These are phyloP conservation scores for Canis aureus DNA, from an alignment of 2,113 vertebrate genomes.

Conservation along the genomic window DNA sequence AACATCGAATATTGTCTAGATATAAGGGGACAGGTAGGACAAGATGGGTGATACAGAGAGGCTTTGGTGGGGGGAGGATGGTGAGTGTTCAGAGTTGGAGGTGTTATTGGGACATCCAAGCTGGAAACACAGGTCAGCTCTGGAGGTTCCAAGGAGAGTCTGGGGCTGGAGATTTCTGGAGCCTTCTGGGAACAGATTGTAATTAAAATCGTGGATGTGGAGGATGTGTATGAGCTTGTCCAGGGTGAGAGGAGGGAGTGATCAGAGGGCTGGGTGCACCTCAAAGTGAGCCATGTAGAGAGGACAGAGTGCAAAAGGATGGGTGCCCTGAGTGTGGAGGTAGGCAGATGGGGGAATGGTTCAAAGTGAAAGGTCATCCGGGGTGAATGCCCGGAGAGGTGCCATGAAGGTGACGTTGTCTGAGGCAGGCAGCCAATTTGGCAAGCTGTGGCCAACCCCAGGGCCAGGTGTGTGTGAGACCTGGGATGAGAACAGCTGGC, in stretches of 20 bases:
- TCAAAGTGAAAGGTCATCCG: not conserved
- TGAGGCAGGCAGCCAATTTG: not conserved
- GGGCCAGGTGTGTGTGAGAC: not conserved
- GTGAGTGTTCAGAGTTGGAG: not conserved
- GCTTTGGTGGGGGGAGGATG: not conserved
- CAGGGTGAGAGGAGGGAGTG: not conserved
- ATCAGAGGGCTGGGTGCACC: not conserved
- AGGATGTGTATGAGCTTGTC: conserved; percentile 3
- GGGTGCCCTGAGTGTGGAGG: not conserved
- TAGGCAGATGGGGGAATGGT: not conserved
- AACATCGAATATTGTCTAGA: fast-evolving
- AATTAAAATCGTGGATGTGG: not conserved
- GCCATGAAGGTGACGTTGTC: not conserved
- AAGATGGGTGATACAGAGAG: not conserved
- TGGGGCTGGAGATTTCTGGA: not conserved
- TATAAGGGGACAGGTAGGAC: not conserved
- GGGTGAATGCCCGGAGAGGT: not conserved
- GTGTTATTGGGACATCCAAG: not conserved
- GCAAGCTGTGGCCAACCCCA: not conserved
- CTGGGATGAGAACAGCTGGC: not conserved
- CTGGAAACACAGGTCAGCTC: not conserved
- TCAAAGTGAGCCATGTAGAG: not conserved
- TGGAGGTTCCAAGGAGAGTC: not conserved
- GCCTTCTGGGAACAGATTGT: not conserved
- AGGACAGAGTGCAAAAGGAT: not conserved